Evolutionary conservation across 2,888 invertebrate genomes (phyloP), one percentile per base, ranked within the genome.

Genomic region (Sturmia bella): DNA sequence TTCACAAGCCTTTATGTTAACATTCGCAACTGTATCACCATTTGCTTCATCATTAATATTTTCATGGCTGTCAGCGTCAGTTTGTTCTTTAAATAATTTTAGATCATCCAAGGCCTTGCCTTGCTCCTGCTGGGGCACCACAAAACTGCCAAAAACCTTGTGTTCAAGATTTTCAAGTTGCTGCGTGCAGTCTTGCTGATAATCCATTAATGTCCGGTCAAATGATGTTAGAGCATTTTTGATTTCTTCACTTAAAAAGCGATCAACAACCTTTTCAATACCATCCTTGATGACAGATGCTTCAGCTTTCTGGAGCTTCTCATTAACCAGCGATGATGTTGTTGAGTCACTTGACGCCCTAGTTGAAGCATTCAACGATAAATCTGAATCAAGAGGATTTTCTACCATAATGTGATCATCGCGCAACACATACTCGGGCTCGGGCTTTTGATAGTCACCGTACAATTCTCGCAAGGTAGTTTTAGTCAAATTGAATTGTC

Each of bases 391-490:
- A 11, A 56, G 1, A 6, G 52, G 24, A 41, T 78, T 57, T 63
- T 84, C 84, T 45, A 84, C 61, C 45, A 83, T 52, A 15, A 85
- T 13, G n/a, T 83, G 52, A 13, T 81, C 83, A 64, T 80, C 76
- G 32, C 74, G 82, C 9, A 84, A n/a, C 0, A 85, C 50, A 66
- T 84, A 73, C 3, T 80, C 84, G 24, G 84, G 85, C 19, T 88
- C 87, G 0, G 85, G 17, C 61, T 84, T 83, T 4, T 84, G 84
- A 63, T 86, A 87, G 52, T 86, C 86, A 11, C 87, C 86, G 63
- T 90, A 90, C 0, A 90, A 64, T 43, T 91, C 90, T 19, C 87
- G 88, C 0, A 90, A 76, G 0, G 90, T 91, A 0, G 86, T 87
- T 37, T 86, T 86, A 0, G 90, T 90, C 54, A 90, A 79, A 77